Conservation (phyloP, 2,113 vertebrate species). For the Zonotrichia leucophrys region DNA sequence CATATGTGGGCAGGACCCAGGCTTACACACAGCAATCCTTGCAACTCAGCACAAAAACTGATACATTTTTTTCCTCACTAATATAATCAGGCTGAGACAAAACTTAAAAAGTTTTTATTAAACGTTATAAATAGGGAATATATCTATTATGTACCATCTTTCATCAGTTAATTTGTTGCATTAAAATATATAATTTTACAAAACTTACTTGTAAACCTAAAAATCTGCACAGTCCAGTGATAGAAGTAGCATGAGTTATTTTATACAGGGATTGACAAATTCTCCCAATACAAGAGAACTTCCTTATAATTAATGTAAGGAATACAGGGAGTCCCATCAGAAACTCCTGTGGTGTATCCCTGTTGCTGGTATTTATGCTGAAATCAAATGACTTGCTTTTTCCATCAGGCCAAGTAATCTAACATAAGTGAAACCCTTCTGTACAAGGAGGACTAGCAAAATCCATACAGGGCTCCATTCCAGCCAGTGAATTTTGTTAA, state of each 20-base stretch:
- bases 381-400: neutral
- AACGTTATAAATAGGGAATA: neutral
- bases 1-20: neutral
- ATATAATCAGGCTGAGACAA: neutral
- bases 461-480: neutral
- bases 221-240: neutral
- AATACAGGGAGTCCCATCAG: neutral
- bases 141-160: neutral
- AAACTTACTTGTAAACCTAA: neutral
- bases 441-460: neutral
- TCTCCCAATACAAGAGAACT: neutral
- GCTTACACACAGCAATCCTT: neutral
- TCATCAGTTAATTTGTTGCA: neutral
- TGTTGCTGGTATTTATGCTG: neutral
- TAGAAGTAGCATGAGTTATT: neutral
- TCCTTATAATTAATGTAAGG: neutral
- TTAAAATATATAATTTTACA: neutral
- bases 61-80: neutral
- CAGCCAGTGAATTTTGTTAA: neutral
- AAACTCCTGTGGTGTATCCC: neutral
- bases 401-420: neutral
- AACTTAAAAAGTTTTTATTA: neutral
- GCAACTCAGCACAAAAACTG: neutral
- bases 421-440: neutral
- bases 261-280: neutral